phyloP scores from a whole-genome alignment of 2,888 invertebrate genomes.

The Minunthozetes semirufus region DNA sequence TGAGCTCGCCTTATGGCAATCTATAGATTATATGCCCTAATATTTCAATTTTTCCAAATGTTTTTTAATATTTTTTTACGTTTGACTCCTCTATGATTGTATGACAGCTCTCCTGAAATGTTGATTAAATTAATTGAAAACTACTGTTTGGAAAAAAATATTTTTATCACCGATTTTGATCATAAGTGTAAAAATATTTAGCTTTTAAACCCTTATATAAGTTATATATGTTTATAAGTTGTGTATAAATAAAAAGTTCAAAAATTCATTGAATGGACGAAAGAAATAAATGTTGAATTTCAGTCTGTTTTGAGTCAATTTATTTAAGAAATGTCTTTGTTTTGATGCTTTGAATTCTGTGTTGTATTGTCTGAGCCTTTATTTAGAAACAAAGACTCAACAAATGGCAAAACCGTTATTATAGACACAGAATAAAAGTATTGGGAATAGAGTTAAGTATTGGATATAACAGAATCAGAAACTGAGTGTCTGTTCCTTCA shows the following conservation, averaged over 20 bases:
- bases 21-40: neutral
- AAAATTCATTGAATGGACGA: neutral
- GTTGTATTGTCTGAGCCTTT: neutral
- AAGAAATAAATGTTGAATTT: no score
- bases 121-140: neutral
- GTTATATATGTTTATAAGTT: neutral
- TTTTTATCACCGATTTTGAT: neutral
- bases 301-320: neutral
- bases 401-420: conserved; percentile 22
- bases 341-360: neutral
- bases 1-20: neutral
- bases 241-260: neutral
- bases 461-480: neutral
- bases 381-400: conserved; percentile 4
- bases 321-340: neutral
- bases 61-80: no score
- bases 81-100: no score
- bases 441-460: neutral
- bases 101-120: neutral
- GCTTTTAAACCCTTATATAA: neutral
- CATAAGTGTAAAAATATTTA: neutral
- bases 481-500: neutral
- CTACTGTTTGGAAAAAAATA: neutral
- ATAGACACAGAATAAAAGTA: neutral
- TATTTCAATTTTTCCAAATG: neutral